Base-by-base conservation (phyloP, 1,140 invertebrate genomes). In the Platyscapa corneri region DNA sequence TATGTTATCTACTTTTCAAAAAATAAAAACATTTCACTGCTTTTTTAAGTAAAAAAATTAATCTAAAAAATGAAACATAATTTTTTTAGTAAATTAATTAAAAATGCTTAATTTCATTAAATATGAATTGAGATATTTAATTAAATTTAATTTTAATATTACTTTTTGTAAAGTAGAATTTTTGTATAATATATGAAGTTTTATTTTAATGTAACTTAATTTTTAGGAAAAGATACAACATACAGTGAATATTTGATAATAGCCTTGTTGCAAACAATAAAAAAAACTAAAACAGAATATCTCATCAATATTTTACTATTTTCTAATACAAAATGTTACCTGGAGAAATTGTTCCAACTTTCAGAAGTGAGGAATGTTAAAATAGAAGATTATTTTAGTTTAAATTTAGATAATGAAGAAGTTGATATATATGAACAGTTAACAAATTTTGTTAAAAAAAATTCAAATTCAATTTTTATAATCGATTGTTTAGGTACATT, bases 401-500 rank as follows among this genome's bases (percentile, higher is more conserved):
- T 90, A 76, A 67, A 88, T 70, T 32, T 89, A 30, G 10, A 90
- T n/a, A 85, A 90, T 14, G 83, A 89, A 16, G 86, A 90, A 60
- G 74, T 88, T 39, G 77, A 90, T 75, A 87, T 88, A 74, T 86
- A 88, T 16, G 70, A 91, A n/a, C 56, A 85, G 30, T 85, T 92
- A 27, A 60, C 89, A 18, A 78, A 88, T 30, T 88, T 77, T 82
- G 56, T 88, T 75, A 65, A 83, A 14, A 14, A 87, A 60, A 81
- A 88, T 75, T 46, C 46, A 34, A 86, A 88, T 72, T 89, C 89
- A 14, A 87, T 89, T 78, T 86, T 93, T 1, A 85, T 93, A 14
- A 37, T 93, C 18, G 90, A 93, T 78, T 93, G 92, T 83, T 84
- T 93, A n/a, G 91, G 89, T 85, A 90, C 91, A 14, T 83, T 93